These are phyloP conservation scores for Pogonognathellus flavescens DNA, from an alignment of 1,140 invertebrate genomes.

Conservation along the genomic window DNA sequence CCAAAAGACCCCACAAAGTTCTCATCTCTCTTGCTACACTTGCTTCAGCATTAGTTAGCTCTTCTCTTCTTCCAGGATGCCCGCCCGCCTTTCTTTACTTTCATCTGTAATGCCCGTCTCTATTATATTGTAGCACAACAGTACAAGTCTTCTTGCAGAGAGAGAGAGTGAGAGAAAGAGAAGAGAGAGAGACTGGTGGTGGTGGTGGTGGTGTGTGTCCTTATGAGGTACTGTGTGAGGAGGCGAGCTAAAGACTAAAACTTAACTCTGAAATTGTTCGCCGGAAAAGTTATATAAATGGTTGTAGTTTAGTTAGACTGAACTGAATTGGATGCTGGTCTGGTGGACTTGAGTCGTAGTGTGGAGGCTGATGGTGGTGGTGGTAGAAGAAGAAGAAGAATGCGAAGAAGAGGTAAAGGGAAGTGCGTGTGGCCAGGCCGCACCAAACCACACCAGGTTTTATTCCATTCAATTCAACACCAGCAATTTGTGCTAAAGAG, in stretches of 20 bases:
- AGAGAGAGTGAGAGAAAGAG: not conserved
- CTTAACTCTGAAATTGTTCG: conserved; percentile 56
- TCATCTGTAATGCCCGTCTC: conserved; percentile 31
- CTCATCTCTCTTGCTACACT: conserved; percentile 52
- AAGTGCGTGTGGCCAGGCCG: conserved; percentile 35
- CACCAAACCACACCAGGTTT: conserved; percentile 18
- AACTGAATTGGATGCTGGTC: conserved; percentile 38
- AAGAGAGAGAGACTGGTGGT: not conserved
- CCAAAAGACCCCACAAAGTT: conserved; percentile 58
- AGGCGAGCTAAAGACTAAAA: conserved; percentile 42
- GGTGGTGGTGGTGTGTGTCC: not conserved
- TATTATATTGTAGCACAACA: conserved; percentile 28
- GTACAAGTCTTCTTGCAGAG: conserved; percentile 15
- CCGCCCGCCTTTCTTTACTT: conserved; percentile 29
- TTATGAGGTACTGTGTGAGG: not conserved
- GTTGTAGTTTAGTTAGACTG: conserved; percentile 49
- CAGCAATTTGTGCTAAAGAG: conserved; percentile 46
- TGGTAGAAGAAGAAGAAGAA: conserved; percentile 6
- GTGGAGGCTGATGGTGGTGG: not conserved
- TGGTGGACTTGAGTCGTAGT: not conserved
- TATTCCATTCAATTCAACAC: conserved; percentile 50
- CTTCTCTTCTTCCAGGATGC: conserved; percentile 34
- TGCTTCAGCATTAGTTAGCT: conserved; percentile 39
- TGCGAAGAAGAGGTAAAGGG: conserved; percentile 30
- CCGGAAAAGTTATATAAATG: conserved; percentile 59